Evolutionary conservation across 2,797 vertebrate species (phyloP).

Genomic region (Percopsis omiscomaycus): DNA sequence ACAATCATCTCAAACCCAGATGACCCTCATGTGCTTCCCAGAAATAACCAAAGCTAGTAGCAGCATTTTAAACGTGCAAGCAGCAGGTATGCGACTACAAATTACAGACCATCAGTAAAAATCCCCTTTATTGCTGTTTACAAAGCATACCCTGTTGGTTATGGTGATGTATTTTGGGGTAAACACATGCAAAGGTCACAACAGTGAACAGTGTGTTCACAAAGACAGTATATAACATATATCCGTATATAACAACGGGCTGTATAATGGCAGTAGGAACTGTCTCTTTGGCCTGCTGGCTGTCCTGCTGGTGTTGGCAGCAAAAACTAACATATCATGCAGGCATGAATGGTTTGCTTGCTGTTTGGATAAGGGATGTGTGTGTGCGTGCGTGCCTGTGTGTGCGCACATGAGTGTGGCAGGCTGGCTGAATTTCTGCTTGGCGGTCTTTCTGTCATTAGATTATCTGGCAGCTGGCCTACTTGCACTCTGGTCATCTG

Average conservation of each 20-base stretch:
- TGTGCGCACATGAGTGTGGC: not conserved
- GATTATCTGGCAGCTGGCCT: constrained; percentile 67
- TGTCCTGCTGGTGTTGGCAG: constrained; percentile 62
- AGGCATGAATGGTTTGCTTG: constrained; percentile 49
- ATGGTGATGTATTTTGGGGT: no score
- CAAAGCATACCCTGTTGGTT: not conserved
- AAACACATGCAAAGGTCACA: no score
- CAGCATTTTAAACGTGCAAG: not conserved
- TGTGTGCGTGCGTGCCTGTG: not conserved
- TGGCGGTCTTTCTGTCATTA: constrained; percentile 46
- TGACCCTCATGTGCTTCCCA: not conserved
- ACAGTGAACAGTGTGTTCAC: no score
- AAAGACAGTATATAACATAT: no score
- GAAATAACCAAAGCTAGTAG: constrained; percentile 17
- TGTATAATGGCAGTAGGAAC: constrained; percentile 45
- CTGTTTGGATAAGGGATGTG: constrained; percentile 8
- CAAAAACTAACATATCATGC: constrained; percentile 60
- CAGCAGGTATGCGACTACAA: no score
- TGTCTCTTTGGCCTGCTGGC: constrained; percentile 42
- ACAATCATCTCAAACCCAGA: not conserved
- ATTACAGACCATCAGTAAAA: no score
- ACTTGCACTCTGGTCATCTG: constrained; percentile 56
- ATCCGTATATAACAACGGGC: constrained; percentile 20
- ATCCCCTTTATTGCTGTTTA: not conserved
- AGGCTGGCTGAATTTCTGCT: constrained; percentile 52